These are phyloP conservation scores for Butorides virescens DNA, from an alignment of 2,113 vertebrate species.

Conservation along the genomic window DNA sequence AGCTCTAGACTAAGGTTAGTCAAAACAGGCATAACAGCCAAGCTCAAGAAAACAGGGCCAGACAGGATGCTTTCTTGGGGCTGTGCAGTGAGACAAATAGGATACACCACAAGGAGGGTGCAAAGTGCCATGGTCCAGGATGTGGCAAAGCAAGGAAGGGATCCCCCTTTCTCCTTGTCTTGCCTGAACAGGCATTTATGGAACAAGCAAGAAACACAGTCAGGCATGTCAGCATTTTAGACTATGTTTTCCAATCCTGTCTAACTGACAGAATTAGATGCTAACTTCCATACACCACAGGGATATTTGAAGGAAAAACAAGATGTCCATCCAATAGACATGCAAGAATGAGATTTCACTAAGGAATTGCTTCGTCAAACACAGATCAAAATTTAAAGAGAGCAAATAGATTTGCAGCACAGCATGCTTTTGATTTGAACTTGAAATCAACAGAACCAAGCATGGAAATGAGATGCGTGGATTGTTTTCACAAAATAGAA, in stretches of 20 bases:
- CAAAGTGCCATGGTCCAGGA: not conserved
- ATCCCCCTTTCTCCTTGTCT: not conserved
- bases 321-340: not conserved
- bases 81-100: accelerated
- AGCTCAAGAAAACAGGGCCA: not conserved
- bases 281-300: not conserved
- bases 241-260: not conserved
- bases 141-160: not conserved
- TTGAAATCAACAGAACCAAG: not conserved
- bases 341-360: accelerated
- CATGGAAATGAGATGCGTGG: not conserved
- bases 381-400: not conserved
- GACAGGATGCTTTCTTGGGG: not conserved
- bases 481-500: not conserved
- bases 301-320: not conserved
- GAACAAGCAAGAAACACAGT: not conserved
- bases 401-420: not conserved
- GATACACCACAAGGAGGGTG: not conserved
- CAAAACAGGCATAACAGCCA: not conserved
- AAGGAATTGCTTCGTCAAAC: not conserved
- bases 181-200: not conserved
- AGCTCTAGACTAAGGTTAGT: not conserved
- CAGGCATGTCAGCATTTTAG: not conserved
- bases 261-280: not conserved
- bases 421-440: not conserved